phyloP scores from a whole-genome alignment of 2,797 vertebrate genomes.

The Hapalemur alaotrensis region DNA sequence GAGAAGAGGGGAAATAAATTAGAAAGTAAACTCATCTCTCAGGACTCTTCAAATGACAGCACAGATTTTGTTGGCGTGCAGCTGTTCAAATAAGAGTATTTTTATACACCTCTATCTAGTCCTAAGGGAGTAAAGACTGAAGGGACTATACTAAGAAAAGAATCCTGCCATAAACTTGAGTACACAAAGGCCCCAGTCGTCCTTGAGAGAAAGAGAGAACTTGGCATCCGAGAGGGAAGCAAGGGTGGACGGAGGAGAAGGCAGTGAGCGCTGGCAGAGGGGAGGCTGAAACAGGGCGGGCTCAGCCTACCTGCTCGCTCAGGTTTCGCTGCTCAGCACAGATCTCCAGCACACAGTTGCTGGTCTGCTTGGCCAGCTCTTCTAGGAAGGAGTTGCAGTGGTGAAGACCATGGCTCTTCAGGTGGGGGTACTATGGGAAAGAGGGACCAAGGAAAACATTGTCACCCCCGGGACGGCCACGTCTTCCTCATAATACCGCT shows the following conservation, averaged over 20 bases:
- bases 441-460: background rate
- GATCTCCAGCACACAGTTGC: conserved; percentile 89
- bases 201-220: background rate
- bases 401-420: conserved; percentile 88
- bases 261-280: background rate
- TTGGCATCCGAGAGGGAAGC: background rate
- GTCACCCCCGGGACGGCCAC: background rate
- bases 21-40: conserved; percentile 39
- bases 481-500: background rate
- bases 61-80: conserved; percentile 26
- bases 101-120: conserved; percentile 39
- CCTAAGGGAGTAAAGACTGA: background rate
- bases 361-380: conserved; percentile 90
- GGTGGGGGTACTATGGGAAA: conserved; percentile 82
- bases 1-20: background rate
- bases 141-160: background rate
- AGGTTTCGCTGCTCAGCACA: conserved; percentile 94
- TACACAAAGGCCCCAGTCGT: background rate
- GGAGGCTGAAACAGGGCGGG: background rate
- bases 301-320: conserved; percentile 89
- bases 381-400: conserved; percentile 93
- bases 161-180: conserved; percentile 20
- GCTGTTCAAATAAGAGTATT: conserved; percentile 54
- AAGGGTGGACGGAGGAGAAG: background rate
- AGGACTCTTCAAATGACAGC: conserved; percentile 42